These are phyloP conservation scores for Rhizoglyphus robini DNA, from an alignment of 1,140 invertebrate species.

Conservation along the genomic window DNA sequence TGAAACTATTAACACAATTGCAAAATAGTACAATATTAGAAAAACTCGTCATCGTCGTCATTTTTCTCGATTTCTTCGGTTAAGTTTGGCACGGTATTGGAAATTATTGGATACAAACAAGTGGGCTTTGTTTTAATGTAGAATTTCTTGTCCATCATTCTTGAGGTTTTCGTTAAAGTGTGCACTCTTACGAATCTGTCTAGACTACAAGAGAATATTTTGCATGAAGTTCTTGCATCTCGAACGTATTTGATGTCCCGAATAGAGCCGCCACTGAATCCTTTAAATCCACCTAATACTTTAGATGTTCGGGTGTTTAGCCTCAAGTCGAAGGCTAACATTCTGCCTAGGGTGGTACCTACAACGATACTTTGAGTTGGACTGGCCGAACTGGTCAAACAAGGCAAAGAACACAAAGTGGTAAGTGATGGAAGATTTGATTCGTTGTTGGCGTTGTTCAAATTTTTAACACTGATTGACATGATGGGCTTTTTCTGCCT, in stretches of 20 bases:
- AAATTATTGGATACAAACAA: constrained; percentile 23
- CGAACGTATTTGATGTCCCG: constrained; percentile 21
- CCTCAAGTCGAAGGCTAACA: constrained; percentile 22
- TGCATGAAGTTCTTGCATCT: neutral
- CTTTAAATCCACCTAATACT: constrained; percentile 20
- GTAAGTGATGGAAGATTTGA: constrained; percentile 20
- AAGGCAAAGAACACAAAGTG: constrained; percentile 16
- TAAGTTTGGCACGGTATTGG: neutral
- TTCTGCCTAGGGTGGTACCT: constrained; percentile 22
- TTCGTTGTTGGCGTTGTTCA: constrained; percentile 20
- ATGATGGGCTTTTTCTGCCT: constrained; percentile 11
- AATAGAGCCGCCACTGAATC: constrained; percentile 22
- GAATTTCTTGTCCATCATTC: constrained; percentile 19
- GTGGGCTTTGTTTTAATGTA: constrained; percentile 23
- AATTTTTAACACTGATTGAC: constrained; percentile 21
- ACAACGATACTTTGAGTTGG: constrained; percentile 16
- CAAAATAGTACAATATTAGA: too few relatives aligned
- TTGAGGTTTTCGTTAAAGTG: constrained; percentile 11
- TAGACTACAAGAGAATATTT: constrained; percentile 22
- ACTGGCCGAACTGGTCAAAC: neutral
- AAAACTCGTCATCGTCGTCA: neutral
- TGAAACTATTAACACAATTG: too few relatives aligned
- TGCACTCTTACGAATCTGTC: constrained; percentile 24
- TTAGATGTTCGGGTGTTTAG: constrained; percentile 17
- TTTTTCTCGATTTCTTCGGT: neutral